phyloP scores from a whole-genome alignment of 2,888 invertebrate species.

The Pegoplata infirma region DNA sequence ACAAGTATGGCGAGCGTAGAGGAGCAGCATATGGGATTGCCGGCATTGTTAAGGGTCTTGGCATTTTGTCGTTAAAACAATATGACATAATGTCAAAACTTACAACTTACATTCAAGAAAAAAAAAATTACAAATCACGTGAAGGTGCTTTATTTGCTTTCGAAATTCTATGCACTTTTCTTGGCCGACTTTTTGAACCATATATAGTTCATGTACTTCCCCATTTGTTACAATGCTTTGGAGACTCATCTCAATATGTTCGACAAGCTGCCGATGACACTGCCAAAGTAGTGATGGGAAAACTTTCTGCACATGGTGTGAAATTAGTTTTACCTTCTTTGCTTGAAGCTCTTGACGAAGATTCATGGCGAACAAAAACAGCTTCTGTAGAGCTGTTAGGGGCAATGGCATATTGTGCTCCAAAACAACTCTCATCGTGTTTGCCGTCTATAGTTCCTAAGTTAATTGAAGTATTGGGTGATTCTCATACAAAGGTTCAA shows the following conservation, averaged over 20 bases:
- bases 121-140: slow-evolving; percentile 95
- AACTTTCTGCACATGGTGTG: slow-evolving; percentile 97
- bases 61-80: slow-evolving; percentile 96
- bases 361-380: slow-evolving; percentile 99
- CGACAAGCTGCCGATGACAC: slow-evolving; percentile 97
- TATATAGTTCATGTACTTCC: slow-evolving; percentile 98
- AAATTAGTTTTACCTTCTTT: slow-evolving; percentile 97
- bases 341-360: slow-evolving; percentile 95
- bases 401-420: slow-evolving; percentile 99
- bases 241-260: slow-evolving; percentile 96
- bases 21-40: slow-evolving; percentile 99
- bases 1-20: slow-evolving; percentile 89
- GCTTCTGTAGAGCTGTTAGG: slow-evolving; percentile 97
- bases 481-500: slow-evolving; percentile 98
- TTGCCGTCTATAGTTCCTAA: slow-evolving; percentile 99
- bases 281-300: slow-evolving; percentile 96
- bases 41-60: slow-evolving; percentile 97
- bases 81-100: slow-evolving; percentile 96
- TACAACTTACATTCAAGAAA: slow-evolving; percentile 96
- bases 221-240: slow-evolving; percentile 95
- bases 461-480: slow-evolving; percentile 96
- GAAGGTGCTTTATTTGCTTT: slow-evolving; percentile 98
- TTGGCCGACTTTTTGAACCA: slow-evolving; percentile 98
- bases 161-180: slow-evolving; percentile 93
- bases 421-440: slow-evolving; percentile 98